phyloP scores from a whole-genome alignment of 2,888 invertebrate genomes.

The Apamea monoglypha region DNA sequence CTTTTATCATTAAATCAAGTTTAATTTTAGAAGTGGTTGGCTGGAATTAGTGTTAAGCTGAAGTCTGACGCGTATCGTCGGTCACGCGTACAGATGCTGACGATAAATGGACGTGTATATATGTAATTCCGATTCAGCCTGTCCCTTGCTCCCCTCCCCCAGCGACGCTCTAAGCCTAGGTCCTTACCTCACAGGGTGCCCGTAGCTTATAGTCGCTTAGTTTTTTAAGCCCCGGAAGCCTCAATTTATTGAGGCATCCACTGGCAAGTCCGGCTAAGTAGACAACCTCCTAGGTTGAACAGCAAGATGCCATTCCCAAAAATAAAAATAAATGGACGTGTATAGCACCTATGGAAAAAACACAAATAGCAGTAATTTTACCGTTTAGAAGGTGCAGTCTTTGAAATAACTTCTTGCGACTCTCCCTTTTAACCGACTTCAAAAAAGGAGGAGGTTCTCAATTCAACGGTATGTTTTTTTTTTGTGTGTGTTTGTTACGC shows the following conservation, averaged over 20 bases:
- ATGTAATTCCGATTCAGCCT: not conserved
- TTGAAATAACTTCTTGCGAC: conserved; percentile 18
- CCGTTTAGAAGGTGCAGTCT: conserved; percentile 8
- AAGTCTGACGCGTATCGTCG: not conserved
- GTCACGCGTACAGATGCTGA: not conserved
- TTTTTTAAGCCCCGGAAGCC: not conserved
- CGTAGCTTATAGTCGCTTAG: not conserved
- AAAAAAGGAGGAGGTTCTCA: no score
- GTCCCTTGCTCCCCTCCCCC: no score
- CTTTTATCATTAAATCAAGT: conserved; percentile 62
- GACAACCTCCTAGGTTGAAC: not conserved
- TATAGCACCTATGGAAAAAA: not conserved
- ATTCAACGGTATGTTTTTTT: no score
- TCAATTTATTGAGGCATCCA: not conserved
- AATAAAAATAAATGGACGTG: no score
- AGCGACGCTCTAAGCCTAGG: no score
- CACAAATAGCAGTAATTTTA: not conserved
- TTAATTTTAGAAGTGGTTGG: conserved; percentile 8
- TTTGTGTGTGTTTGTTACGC: no score
- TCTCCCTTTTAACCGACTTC: conserved; percentile 13
- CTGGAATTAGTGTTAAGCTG: not conserved
- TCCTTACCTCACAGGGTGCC: no score
- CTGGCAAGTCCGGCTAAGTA: not conserved
- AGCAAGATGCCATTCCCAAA: not conserved
- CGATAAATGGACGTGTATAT: not conserved